Evolutionary conservation across 2,797 vertebrate genomes (phyloP).

Genomic region (Chaetodon trifasciatus): DNA sequence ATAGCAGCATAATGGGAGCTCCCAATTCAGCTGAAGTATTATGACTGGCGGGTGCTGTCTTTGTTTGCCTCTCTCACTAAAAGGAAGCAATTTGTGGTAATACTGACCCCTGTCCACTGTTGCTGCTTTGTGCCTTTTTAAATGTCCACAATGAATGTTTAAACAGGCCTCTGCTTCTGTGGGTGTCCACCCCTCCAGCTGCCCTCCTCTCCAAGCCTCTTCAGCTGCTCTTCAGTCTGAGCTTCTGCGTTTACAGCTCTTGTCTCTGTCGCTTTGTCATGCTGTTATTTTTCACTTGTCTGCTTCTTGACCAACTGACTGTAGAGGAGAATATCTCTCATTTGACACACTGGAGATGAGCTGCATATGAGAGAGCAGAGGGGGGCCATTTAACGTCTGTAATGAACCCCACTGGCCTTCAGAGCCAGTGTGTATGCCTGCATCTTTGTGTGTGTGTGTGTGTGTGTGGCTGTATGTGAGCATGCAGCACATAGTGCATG

Average conservation of each 20-base stretch:
- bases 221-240: slow-evolving; percentile 70
- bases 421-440: slow-evolving; percentile 5
- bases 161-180: slow-evolving; percentile 69
- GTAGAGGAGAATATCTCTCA: slow-evolving; percentile 24
- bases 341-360: slow-evolving; percentile 39
- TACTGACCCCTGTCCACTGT: slow-evolving; percentile 69
- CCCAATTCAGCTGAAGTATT: slow-evolving; percentile 55
- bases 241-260: slow-evolving; percentile 35
- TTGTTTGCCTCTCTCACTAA: slow-evolving; percentile 77
- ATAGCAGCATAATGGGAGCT: slow-evolving; percentile 54
- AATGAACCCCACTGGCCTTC: slow-evolving; percentile 35
- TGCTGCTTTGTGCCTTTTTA: slow-evolving; percentile 70
- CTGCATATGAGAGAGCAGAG: slow-evolving; percentile 25
- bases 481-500: not conserved
- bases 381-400: slow-evolving; percentile 13
- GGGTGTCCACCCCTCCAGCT: slow-evolving; percentile 63
- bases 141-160: slow-evolving; percentile 78
- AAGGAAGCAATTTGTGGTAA: slow-evolving; percentile 76
- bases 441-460: slow-evolving; percentile 11
- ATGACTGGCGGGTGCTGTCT: slow-evolving; percentile 56
- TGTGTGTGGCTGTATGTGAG: not conserved
- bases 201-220: slow-evolving; percentile 70
- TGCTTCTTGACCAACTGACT: slow-evolving; percentile 54
- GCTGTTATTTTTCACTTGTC: slow-evolving; percentile 66
- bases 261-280: slow-evolving; percentile 49